Conservation (phyloP, 2,888 invertebrate genomes). For the Sarcophaga variegata region DNA sequence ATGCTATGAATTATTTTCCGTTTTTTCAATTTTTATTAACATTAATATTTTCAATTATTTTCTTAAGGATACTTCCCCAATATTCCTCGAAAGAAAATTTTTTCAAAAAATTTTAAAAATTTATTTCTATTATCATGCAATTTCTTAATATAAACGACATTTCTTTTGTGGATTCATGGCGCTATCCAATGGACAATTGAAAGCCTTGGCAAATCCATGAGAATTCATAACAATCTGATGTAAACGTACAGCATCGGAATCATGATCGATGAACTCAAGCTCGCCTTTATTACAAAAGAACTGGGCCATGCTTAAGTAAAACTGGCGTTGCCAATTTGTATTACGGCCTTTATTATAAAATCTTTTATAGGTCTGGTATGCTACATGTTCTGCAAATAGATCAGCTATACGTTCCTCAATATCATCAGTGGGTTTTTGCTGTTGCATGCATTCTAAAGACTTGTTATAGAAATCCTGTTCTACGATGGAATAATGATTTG, state of each 20-base stretch:
- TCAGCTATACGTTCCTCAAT: no score
- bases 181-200: slow-evolving; percentile 70
- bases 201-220: slow-evolving; percentile 72
- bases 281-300: slow-evolving; percentile 72
- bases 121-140: no score
- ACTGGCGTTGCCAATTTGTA: slow-evolving; percentile 69
- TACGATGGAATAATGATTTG: no score
- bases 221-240: slow-evolving; percentile 74
- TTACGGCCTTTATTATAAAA: background rate
- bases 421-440: slow-evolving; percentile 66
- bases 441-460: slow-evolving; percentile 70
- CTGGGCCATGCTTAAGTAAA: slow-evolving; percentile 77
- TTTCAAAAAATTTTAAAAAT: background rate
- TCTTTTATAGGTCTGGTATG: slow-evolving; percentile 71
- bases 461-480: slow-evolving; percentile 10
- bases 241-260: slow-evolving; percentile 75
- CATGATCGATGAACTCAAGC: slow-evolving; percentile 72
- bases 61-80: background rate
- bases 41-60: no score
- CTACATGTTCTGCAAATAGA: slow-evolving; percentile 68
- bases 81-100: background rate
- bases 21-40: no score
- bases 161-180: slow-evolving; percentile 73
- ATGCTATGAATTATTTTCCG: no score
- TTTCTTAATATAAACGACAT: slow-evolving; percentile 74